Conservation (phyloP, 2,797 vertebrate genomes). For the Setipinna tenuifilis region DNA sequence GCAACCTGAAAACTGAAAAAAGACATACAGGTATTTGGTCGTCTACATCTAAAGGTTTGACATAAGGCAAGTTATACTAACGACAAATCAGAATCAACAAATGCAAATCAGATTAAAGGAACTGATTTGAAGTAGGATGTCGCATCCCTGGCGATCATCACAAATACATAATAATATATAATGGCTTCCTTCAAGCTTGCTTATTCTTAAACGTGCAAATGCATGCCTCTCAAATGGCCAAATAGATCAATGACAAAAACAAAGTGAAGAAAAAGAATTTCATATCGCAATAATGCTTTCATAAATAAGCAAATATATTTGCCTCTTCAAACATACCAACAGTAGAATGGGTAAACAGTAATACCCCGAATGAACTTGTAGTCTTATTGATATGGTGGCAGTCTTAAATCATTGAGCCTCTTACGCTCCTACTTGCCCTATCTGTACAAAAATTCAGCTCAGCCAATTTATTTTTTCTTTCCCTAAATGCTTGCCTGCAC, state of each 20-base stretch:
- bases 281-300: background rate
- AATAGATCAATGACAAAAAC: background rate
- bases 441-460: constrained; percentile 1
- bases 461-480: background rate
- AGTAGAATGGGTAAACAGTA: background rate
- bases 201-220: background rate
- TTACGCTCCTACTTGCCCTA: background rate
- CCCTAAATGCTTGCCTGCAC: background rate
- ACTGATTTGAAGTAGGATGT: background rate
- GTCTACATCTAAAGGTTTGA: background rate
- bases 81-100: background rate
- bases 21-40: background rate
- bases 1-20: background rate
- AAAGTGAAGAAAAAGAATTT: background rate
- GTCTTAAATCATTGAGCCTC: background rate
- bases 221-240: background rate
- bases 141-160: background rate
- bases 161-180: background rate
- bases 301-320: background rate
- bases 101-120: background rate
- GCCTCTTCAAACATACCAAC: background rate
- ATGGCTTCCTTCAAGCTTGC: background rate
- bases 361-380: background rate
- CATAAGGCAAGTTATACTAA: background rate
- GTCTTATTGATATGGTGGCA: background rate